Conservation (phyloP, 2,888 invertebrate genomes). For the Acrocera orbiculus region DNA sequence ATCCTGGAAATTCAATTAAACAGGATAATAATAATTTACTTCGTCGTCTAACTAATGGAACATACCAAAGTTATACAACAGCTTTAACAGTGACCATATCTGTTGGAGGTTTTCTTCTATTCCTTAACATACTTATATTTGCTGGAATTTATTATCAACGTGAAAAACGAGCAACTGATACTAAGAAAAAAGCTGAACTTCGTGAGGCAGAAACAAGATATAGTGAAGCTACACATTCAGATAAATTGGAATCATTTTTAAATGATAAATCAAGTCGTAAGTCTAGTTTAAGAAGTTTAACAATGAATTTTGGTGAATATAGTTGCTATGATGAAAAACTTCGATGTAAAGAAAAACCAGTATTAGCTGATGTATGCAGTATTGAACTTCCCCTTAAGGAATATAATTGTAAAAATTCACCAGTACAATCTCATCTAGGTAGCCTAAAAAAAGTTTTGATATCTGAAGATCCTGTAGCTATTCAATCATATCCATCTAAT, state of each 20-base stretch:
- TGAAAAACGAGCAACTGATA: conserved; percentile 43
- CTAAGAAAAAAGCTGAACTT: conserved; percentile 59
- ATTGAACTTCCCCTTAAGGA: conserved; percentile 47
- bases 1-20: conserved; percentile 24
- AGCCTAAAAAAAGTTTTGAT: too few species aligned
- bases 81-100: conserved; percentile 76
- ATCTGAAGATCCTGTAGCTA: too few species aligned
- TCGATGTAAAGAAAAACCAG: conserved; percentile 36
- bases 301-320: conserved; percentile 40
- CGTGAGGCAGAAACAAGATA: conserved; percentile 52
- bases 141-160: conserved; percentile 78
- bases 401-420: conserved; percentile 38
- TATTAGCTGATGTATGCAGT: conserved; percentile 38
- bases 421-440: conserved; percentile 17
- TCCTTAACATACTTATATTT: conserved; percentile 70
- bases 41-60: conserved; percentile 54
- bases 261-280: conserved; percentile 28
- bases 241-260: conserved; percentile 22
- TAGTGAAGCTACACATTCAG: conserved; percentile 34
- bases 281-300: conserved; percentile 37
- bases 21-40: conserved; percentile 51
- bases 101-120: conserved; percentile 63
- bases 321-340: conserved; percentile 47
- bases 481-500: too few species aligned
- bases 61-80: conserved; percentile 77